Evolutionary conservation across 2,797 vertebrate species (phyloP).

Genomic region (Ctenopoma multispine): DNA sequence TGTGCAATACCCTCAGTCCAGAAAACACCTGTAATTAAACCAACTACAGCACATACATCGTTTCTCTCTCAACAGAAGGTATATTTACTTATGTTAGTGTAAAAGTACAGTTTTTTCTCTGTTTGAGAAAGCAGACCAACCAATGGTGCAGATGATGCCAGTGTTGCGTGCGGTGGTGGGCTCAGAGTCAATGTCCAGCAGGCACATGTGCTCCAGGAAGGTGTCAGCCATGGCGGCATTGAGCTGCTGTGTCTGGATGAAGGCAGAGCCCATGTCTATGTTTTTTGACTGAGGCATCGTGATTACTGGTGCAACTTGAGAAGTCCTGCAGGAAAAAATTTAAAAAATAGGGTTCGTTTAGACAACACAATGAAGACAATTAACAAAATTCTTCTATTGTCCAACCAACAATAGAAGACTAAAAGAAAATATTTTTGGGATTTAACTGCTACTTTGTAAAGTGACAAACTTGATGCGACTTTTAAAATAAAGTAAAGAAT

Average conservation of each 20-base stretch:
- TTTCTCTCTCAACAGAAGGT: neutral
- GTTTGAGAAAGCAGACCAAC: constrained; percentile 78
- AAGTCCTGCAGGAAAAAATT: constrained; percentile 58
- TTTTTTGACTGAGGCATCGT: constrained; percentile 86
- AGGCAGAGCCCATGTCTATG: constrained; percentile 90
- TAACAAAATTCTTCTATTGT: neutral
- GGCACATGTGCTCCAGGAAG: constrained; percentile 97
- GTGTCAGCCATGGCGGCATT: constrained; percentile 96
- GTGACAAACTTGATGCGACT: neutral
- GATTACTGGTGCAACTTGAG: constrained; percentile 51
- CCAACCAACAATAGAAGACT: too few species aligned
- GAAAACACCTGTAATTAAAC: neutral
- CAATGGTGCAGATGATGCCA: constrained; percentile 98
- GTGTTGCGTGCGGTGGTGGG: constrained; percentile 96
- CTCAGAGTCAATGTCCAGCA: constrained; percentile 95
- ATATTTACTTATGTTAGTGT: neutral
- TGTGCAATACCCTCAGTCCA: neutral
- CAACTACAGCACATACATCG: too few species aligned
- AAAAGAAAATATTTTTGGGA: neutral
- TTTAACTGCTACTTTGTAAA: neutral
- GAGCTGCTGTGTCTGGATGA: constrained; percentile 98
- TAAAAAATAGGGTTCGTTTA: neutral
- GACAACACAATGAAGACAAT: neutral
- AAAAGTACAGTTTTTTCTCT: neutral
- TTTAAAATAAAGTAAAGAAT: neutral